Evolutionary conservation across 30 jellyfish, hydroid and myxozoan genomes (phyloP).

Genomic region (Aurelia sp.): DNA sequence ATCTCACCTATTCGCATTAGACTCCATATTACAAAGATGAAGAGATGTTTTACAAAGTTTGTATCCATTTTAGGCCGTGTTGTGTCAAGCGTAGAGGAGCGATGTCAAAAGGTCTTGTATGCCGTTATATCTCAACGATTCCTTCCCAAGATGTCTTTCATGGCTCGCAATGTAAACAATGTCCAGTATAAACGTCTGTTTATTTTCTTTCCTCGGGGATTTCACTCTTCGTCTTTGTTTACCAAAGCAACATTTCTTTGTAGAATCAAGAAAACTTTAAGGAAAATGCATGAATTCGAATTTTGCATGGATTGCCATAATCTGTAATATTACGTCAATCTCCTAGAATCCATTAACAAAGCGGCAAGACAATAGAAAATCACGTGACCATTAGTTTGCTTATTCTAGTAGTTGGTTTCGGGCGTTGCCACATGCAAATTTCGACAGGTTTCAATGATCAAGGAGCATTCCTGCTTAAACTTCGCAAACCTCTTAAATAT

Average conservation of each 20-base stretch:
- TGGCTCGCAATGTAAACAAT: not conserved
- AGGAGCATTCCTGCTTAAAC: slow-evolving; percentile 55
- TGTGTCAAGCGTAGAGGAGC: slow-evolving; percentile 63
- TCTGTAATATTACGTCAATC: slow-evolving; percentile 72
- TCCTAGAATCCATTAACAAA: slow-evolving; percentile 58
- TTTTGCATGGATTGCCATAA: slow-evolving; percentile 46
- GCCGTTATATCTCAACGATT: slow-evolving; percentile 30
- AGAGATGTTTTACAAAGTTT: slow-evolving; percentile 22
- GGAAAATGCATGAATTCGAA: not conserved
- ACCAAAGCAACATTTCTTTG: too few relatives aligned
- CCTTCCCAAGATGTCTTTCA: slow-evolving; percentile 66
- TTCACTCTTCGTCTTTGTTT: too few relatives aligned
- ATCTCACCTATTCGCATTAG: slow-evolving; percentile 46
- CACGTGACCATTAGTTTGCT: slow-evolving; percentile 70
- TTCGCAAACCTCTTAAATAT: slow-evolving; percentile 34
- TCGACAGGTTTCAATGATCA: slow-evolving; percentile 57
- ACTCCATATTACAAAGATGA: slow-evolving; percentile 39
- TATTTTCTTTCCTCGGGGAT: too few relatives aligned
- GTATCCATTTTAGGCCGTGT: slow-evolving; percentile 25
- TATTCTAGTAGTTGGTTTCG: slow-evolving; percentile 54
- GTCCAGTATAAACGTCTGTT: too few relatives aligned
- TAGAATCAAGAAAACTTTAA: too few relatives aligned
- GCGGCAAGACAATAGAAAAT: slow-evolving; percentile 35
- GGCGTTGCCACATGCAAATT: slow-evolving; percentile 63
- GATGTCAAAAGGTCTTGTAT: slow-evolving; percentile 52